These are phyloP conservation scores for Geodia barretti DNA, from an alignment of 37 sponge, comb jelly and placozoan species.

Conservation along the genomic window DNA sequence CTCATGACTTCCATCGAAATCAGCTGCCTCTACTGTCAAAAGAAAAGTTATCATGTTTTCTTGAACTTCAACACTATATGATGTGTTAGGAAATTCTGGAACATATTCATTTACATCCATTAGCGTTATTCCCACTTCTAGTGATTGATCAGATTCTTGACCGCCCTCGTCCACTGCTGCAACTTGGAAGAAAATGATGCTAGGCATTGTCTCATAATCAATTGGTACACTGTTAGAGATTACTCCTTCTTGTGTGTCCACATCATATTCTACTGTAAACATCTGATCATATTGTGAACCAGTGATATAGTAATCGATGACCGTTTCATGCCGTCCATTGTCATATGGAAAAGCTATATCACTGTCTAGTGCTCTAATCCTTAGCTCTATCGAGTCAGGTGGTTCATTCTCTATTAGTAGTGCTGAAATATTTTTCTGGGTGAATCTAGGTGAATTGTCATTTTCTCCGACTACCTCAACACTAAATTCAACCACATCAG, in stretches of 20 bases:
- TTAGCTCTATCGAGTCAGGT: conserved; percentile 14
- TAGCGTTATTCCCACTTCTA: conserved; percentile 30
- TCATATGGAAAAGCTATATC: conserved; percentile 14
- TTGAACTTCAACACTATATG: conserved; percentile 20
- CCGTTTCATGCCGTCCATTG: not conserved
- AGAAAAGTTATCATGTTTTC: conserved; percentile 28
- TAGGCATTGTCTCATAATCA: conserved; percentile 31
- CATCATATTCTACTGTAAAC: conserved; percentile 33
- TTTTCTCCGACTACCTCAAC: conserved; percentile 33
- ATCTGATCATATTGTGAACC: not conserved
- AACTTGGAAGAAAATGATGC: conserved; percentile 11
- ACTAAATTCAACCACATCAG: conserved; percentile 5
- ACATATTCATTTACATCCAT: conserved; percentile 60
- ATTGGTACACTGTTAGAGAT: conserved; percentile 43
- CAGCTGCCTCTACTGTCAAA: conserved; percentile 41
- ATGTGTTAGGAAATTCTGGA: conserved; percentile 48
- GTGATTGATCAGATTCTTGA: conserved; percentile 1
- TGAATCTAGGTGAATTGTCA: conserved; percentile 57
- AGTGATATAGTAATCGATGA: conserved; percentile 25
- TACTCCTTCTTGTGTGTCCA: conserved; percentile 6
- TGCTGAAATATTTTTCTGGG: conserved; percentile 8
- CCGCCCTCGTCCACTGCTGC: conserved; percentile 34
- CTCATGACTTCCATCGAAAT: conserved; percentile 42
- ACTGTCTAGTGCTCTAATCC: conserved; percentile 15
- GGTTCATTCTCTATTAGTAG: conserved; percentile 8